Conservation (phyloP, 2,797 vertebrate species). For the Halcyon badia region DNA sequence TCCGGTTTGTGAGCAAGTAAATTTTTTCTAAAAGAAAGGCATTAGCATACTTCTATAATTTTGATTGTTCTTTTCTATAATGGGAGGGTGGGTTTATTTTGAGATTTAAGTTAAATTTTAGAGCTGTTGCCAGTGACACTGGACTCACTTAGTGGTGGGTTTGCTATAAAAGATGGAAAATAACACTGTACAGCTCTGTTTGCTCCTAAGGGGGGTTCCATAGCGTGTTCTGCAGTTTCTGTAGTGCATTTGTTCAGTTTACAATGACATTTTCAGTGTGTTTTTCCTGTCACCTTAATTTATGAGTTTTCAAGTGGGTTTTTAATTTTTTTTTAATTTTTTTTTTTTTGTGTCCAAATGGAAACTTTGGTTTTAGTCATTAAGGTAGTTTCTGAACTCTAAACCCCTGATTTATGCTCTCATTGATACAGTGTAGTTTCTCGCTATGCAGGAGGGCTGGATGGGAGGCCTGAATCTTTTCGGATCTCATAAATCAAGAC, state of each 20-base stretch:
- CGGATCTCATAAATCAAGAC: neutral
- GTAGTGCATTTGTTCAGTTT: neutral
- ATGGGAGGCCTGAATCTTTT: neutral
- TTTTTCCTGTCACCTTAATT: neutral
- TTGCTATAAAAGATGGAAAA: neutral
- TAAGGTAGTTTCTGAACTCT: neutral
- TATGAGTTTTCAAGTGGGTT: neutral
- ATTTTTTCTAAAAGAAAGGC: slow-evolving; percentile 68
- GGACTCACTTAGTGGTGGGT: neutral
- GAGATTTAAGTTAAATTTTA: neutral
- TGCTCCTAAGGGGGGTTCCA: neutral
- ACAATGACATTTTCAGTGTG: neutral
- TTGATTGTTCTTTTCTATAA: neutral
- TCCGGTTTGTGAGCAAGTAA: slow-evolving; percentile 55
- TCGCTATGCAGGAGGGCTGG: neutral
- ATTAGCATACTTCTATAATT: neutral
- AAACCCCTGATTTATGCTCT: neutral
- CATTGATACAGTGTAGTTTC: neutral
- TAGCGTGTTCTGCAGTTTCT: neutral
- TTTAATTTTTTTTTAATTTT: neutral
- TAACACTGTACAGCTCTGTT: neutral
- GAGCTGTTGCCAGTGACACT: neutral
- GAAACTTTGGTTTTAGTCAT: neutral
- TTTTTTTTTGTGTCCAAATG: rapidly evolving
- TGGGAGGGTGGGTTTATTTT: neutral